Evolutionary conservation across 2,797 vertebrate species (phyloP).

Genomic region (Alca torda): DNA sequence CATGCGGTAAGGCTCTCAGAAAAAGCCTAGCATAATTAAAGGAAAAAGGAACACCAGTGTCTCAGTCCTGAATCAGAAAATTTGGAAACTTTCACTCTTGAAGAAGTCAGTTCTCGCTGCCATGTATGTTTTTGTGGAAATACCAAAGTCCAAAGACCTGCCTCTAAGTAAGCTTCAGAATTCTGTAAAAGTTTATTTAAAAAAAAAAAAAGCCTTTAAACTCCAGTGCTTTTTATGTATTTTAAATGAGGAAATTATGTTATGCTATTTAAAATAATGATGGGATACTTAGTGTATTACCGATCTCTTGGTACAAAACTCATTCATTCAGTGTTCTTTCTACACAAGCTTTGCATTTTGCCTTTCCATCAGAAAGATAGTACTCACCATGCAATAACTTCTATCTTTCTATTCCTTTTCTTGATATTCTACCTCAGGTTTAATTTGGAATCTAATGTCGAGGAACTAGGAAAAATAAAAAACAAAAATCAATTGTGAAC

Average conservation of each 20-base stretch:
- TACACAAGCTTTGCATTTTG: background rate
- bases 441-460: slow-evolving; percentile 20
- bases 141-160: background rate
- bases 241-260: background rate
- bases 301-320: slow-evolving; percentile 10
- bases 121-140: background rate
- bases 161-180: background rate
- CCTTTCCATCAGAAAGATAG: background rate
- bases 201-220: background rate
- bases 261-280: background rate
- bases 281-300: background rate
- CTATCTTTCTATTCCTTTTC: background rate
- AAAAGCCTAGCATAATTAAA: background rate
- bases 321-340: background rate
- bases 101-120: background rate
- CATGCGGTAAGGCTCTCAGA: background rate
- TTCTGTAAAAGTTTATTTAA: background rate
- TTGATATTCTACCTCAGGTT: background rate
- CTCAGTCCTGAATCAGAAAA: background rate
- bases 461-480: background rate
- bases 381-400: background rate
- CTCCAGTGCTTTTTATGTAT: background rate
- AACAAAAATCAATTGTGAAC: background rate
- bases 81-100: background rate
- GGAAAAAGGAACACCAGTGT: background rate